These are phyloP conservation scores for Pristionchus japonicus DNA, from an alignment of 2,888 invertebrate species.

Conservation along the genomic window DNA sequence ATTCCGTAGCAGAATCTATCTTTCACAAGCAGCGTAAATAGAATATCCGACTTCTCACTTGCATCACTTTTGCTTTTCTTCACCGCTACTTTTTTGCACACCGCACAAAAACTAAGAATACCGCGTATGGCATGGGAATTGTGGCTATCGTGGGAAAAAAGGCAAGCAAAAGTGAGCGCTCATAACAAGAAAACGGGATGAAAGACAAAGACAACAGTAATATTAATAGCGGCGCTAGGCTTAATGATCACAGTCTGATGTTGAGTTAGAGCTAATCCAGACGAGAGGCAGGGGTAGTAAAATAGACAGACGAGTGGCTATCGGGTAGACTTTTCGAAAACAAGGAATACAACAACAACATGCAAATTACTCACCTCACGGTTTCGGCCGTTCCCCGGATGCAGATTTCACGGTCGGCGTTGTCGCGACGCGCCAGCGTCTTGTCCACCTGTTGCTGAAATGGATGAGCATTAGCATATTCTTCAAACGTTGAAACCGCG, in stretches of 20 bases:
- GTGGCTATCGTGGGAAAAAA: background rate
- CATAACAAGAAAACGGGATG: background rate
- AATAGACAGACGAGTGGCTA: too few species aligned
- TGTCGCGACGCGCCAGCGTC: conserved; percentile 85
- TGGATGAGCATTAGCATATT: too few species aligned
- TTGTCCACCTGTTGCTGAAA: conserved; percentile 95
- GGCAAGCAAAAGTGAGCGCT: too few species aligned
- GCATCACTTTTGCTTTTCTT: background rate
- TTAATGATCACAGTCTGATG: too few species aligned
- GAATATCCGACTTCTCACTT: too few species aligned
- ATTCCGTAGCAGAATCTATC: too few species aligned
- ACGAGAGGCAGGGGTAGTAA: too few species aligned
- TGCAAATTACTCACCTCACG: conserved; percentile 50
- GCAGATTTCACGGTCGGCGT: conserved; percentile 92
- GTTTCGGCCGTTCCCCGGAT: conserved; percentile 81
- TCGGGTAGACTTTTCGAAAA: too few species aligned
- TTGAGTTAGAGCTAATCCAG: too few species aligned
- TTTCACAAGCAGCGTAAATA: background rate
- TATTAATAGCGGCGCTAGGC: too few species aligned
- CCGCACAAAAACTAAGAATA: background rate
- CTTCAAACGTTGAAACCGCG: too few species aligned
- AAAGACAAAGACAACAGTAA: background rate
- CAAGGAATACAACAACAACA: background rate
- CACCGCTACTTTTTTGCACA: background rate
- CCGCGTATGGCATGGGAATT: background rate